phyloP scores from a whole-genome alignment of 2,888 invertebrate species.

The Drosophila anomalata region DNA sequence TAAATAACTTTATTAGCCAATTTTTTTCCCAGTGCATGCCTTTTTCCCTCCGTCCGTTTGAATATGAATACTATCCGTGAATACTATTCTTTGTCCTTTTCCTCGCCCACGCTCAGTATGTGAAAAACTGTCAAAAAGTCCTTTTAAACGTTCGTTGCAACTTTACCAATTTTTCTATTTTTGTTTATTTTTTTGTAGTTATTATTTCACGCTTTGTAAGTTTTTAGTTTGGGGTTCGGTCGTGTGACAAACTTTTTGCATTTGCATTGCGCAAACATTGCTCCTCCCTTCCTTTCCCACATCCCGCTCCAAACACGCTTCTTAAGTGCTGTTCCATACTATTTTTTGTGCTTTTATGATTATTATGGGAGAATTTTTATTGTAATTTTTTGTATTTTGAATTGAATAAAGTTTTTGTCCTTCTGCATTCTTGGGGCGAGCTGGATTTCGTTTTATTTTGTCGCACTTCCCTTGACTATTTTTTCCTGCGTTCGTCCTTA shows the following conservation, averaged over 20 bases:
- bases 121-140: constrained; percentile 66
- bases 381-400: constrained; percentile 27
- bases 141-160: constrained; percentile 43
- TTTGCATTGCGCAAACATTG: constrained; percentile 52
- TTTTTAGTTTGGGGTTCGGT: constrained; percentile 39
- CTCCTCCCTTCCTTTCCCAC: constrained; percentile 1
- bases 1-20: background rate
- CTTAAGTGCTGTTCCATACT: constrained; percentile 68
- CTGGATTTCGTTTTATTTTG: constrained; percentile 32
- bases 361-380: constrained; percentile 58
- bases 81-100: constrained; percentile 30
- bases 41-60: constrained; percentile 34
- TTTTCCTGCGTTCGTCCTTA: constrained; percentile 42
- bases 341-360: constrained; percentile 55
- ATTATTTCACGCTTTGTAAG: constrained; percentile 62
- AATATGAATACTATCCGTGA: constrained; percentile 1
- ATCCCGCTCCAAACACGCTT: constrained; percentile 35
- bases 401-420: constrained; percentile 71
- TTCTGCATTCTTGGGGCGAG: constrained; percentile 26
- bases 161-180: constrained; percentile 22
- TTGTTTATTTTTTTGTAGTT: constrained; percentile 40
- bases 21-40: constrained; percentile 24
- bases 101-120: constrained; percentile 17
- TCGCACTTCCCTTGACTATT: constrained; percentile 38
- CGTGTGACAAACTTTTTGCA: constrained; percentile 66